Conservation (phyloP, 2,113 vertebrate species). For the Tupaia chinensis region DNA sequence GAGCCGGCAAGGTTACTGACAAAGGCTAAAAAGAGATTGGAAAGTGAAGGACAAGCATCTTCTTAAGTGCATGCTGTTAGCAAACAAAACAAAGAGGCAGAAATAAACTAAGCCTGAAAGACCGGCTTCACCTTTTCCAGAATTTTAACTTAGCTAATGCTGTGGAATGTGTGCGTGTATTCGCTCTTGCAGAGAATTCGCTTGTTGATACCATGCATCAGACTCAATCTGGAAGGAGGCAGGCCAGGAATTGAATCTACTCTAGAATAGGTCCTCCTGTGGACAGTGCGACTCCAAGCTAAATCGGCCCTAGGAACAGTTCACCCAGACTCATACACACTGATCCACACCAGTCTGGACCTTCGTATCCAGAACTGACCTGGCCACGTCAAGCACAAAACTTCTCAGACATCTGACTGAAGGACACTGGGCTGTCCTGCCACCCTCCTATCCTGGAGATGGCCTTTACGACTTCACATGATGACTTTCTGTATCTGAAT, state of each 20-base stretch:
- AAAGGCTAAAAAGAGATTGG: slow-evolving; percentile 70
- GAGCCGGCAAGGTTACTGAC: slow-evolving; percentile 68
- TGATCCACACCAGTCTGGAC: background rate
- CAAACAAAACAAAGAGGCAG: slow-evolving; percentile 59
- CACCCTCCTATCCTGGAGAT: background rate
- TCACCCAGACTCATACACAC: background rate
- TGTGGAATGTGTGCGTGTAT: background rate
- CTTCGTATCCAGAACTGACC: background rate
- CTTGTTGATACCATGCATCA: background rate
- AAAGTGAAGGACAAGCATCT: slow-evolving; percentile 65
- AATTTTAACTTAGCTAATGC: slow-evolving; percentile 58
- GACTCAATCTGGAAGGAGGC: background rate
- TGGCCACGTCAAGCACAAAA: background rate
- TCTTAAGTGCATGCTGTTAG: slow-evolving; percentile 50
- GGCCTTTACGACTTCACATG: background rate
- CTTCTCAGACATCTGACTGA: background rate
- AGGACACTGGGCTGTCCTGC: background rate
- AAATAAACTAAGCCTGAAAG: slow-evolving; percentile 69
- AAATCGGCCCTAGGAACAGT: background rate
- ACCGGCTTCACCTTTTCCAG: slow-evolving; percentile 62
- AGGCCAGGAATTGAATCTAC: background rate
- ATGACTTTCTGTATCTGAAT: background rate
- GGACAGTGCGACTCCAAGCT: background rate
- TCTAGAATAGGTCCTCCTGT: background rate
- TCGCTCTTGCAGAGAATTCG: background rate